Percentiles rank a stretch among this genome's conserved stretches.
These are phyloP conservation scores for Magallana nippona DNA, from an alignment of 2,888 invertebrate genomes.

Conservation along the genomic window DNA sequence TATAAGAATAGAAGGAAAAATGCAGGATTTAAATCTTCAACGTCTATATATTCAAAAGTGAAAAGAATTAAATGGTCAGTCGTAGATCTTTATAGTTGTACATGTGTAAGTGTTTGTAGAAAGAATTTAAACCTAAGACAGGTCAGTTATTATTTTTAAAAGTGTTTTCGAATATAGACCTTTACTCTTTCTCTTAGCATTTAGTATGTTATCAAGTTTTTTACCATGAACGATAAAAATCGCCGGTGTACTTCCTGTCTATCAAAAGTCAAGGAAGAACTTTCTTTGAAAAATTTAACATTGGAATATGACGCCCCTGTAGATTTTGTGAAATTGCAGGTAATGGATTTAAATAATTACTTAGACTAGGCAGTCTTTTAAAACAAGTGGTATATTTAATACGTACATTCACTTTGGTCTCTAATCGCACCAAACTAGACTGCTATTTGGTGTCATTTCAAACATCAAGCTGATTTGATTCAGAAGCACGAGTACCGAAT, in stretches of 20 bases:
- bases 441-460: too few relatives aligned
- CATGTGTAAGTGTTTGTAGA: background rate
- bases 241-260: background rate
- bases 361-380: too few relatives aligned
- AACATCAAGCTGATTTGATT: too few relatives aligned
- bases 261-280: background rate
- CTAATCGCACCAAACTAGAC: too few relatives aligned
- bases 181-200: too few relatives aligned
- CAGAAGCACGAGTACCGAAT: too few relatives aligned
- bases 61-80: background rate
- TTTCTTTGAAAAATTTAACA: background rate
- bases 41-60: too few relatives aligned
- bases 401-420: too few relatives aligned
- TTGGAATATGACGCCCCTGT: background rate
- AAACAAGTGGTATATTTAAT: background rate
- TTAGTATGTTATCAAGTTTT: background rate
- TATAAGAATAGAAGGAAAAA: too few relatives aligned
- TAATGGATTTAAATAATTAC: background rate
- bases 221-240: background rate
- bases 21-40: too few relatives aligned
- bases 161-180: too few relatives aligned
- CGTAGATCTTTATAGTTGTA: background rate
- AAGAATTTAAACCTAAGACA: background rate
- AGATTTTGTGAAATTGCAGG: conserved; percentile 8
- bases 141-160: too few relatives aligned